Percentiles rank a stretch among this genome's conserved stretches.
Evolutionary conservation across 2,888 invertebrate genomes (phyloP).

Genomic region (Heliconius ethilla): DNA sequence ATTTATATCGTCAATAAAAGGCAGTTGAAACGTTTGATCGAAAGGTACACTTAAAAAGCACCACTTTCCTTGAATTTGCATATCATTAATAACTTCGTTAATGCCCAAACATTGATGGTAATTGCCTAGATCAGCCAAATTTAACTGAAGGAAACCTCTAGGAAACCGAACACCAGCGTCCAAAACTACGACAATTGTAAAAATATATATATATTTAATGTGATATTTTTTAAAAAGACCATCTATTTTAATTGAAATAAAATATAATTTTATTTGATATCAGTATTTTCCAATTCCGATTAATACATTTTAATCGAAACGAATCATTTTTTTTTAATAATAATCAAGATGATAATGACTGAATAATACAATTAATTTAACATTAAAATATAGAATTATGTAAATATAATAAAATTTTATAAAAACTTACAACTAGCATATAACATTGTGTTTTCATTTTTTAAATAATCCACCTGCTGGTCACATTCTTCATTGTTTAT

Average conservation of each 20-base stretch:
- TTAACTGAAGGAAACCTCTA: slow-evolving; percentile 51
- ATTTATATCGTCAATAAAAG: slow-evolving; percentile 32
- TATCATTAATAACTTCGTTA: slow-evolving; percentile 43
- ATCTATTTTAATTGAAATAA: no score
- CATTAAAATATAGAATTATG: background rate
- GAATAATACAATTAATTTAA: background rate
- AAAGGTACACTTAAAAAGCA: slow-evolving; percentile 55
- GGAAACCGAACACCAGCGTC: slow-evolving; percentile 57
- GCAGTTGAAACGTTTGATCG: slow-evolving; percentile 47
- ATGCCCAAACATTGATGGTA: slow-evolving; percentile 58
- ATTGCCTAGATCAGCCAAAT: slow-evolving; percentile 54
- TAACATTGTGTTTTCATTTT: slow-evolving; percentile 48
- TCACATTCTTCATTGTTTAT: slow-evolving; percentile 61
- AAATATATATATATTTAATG: background rate
- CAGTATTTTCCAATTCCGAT: no score
- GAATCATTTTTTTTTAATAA: no score
- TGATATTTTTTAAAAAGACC: no score
- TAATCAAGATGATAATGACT: background rate
- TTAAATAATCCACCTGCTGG: slow-evolving; percentile 58
- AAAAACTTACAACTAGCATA: slow-evolving; percentile 61
- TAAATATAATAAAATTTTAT: background rate
- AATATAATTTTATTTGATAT: no score
- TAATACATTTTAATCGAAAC: no score
- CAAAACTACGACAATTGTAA: slow-evolving; percentile 47
- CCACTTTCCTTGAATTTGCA: slow-evolving; percentile 57